Evolutionary conservation across 1,140 invertebrate species (phyloP).

Genomic region (Bombyx mori): DNA sequence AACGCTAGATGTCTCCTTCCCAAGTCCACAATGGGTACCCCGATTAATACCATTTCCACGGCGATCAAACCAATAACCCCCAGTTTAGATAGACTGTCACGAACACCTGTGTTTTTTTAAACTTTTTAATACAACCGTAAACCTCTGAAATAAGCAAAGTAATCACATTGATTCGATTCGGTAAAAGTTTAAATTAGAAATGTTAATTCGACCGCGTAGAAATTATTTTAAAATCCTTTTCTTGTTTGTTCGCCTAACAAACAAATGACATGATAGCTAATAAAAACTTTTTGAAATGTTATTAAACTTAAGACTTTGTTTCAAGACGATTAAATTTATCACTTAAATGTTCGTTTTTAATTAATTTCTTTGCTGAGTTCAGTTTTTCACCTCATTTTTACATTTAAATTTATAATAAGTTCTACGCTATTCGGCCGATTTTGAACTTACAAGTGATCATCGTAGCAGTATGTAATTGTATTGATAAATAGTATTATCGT

Average conservation of each 20-base stretch:
- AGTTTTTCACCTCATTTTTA: too few species aligned
- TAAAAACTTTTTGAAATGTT: slow-evolving; percentile 18
- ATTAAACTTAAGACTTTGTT: slow-evolving; percentile 10
- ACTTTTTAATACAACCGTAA: too few species aligned
- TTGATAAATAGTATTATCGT: too few species aligned
- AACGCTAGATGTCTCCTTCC: slow-evolving; percentile 36
- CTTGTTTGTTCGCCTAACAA: slow-evolving; percentile 10
- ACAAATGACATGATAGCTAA: slow-evolving; percentile 13
- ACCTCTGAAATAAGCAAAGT: slow-evolving; percentile 5
- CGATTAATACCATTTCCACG: slow-evolving; percentile 26
- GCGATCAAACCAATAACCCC: slow-evolving; percentile 28
- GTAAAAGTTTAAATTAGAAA: slow-evolving; percentile 17
- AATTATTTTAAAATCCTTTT: slow-evolving; percentile 16
- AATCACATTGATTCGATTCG: slow-evolving; percentile 6
- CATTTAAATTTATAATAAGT: too few species aligned
- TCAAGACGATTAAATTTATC: not conserved
- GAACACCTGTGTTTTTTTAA: too few species aligned
- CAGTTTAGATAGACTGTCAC: slow-evolving; percentile 7
- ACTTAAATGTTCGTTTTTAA: not conserved
- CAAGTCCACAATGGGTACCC: slow-evolving; percentile 37
- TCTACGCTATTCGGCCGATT: too few species aligned
- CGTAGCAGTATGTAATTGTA: too few species aligned
- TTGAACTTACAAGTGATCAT: too few species aligned
- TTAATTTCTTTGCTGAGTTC: too few species aligned
- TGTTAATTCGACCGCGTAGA: too few species aligned